Percentiles rank a stretch among this genome's conserved stretches.
Conservation (phyloP, 2,113 vertebrate species). For the Clarias macrocephalus region DNA sequence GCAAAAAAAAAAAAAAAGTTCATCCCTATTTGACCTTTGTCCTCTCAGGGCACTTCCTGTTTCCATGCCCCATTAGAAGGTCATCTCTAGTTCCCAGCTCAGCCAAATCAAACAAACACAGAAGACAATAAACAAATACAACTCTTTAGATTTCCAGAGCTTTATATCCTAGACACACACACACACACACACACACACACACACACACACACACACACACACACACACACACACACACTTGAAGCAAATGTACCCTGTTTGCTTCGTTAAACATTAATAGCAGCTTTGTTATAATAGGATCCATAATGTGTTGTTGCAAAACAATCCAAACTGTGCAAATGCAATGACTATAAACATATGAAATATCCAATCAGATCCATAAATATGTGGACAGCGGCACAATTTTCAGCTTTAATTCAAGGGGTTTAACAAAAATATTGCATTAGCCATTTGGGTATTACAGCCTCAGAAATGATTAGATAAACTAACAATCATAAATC, state of each 20-base stretch:
- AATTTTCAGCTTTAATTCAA: too few species aligned
- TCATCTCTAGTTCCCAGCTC: constrained; percentile 66
- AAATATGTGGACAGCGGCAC: not conserved
- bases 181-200: constrained; percentile 53
- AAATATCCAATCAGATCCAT: not conserved
- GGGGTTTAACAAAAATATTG: too few species aligned
- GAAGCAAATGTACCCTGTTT: constrained; percentile 40
- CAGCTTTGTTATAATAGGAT: constrained; percentile 48
- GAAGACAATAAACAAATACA: constrained; percentile 70
- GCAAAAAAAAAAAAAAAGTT: constrained; percentile 35
- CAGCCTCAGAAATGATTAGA: too few species aligned
- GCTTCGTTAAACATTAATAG: constrained; percentile 54
- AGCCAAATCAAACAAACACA: constrained; percentile 68
- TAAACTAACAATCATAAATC: too few species aligned
- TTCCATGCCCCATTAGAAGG: constrained; percentile 47
- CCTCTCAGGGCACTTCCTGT: constrained; percentile 61
- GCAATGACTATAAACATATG: not conserved
- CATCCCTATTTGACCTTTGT: constrained; percentile 57
- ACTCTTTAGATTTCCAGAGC: constrained; percentile 56
- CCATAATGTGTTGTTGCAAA: constrained; percentile 39
- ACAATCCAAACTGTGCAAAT: constrained; percentile 29
- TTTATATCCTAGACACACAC: constrained; percentile 60
- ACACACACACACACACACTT: constrained; percentile 50
- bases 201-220: constrained; percentile 56
- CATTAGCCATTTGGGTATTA: too few species aligned